Evolutionary conservation across 2,888 invertebrate genomes (phyloP).

Genomic region (Stenurella melanura): DNA sequence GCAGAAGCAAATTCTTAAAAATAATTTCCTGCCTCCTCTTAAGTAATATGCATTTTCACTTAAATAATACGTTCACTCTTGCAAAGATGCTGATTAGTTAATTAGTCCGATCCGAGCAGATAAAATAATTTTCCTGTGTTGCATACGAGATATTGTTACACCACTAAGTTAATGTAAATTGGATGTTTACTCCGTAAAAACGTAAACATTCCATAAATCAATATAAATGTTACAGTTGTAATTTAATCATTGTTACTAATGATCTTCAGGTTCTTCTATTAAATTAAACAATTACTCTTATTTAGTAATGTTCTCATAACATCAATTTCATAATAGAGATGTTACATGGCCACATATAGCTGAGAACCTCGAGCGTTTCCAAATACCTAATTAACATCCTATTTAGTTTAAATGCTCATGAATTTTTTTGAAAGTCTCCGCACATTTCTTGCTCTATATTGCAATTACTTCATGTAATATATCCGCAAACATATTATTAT

Average conservation of each 20-base stretch:
- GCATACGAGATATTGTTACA: constrained; percentile 17
- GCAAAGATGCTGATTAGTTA: not conserved
- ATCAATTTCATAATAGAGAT: constrained; percentile 51
- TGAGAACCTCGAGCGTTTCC: constrained; percentile 59
- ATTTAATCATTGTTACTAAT: constrained; percentile 39
- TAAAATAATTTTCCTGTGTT: constrained; percentile 19
- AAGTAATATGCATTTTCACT: constrained; percentile 1
- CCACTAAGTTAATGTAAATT: not conserved
- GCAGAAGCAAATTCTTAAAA: not conserved
- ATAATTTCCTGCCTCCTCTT: not conserved
- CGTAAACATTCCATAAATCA: constrained; percentile 21
- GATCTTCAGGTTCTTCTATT: constrained; percentile 46
- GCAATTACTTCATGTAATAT: not conserved
- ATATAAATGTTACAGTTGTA: constrained; percentile 22
- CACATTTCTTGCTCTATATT: constrained; percentile 14
- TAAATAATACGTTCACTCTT: constrained; percentile 8
- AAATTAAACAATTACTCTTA: constrained; percentile 50
- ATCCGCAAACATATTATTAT: not conserved
- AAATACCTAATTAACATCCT: constrained; percentile 60
- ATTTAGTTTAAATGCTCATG: constrained; percentile 48
- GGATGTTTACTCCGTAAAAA: constrained; percentile 21
- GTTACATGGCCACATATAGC: constrained; percentile 51
- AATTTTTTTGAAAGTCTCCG: constrained; percentile 42
- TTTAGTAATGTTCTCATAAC: constrained; percentile 53
- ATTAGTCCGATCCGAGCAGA: constrained; percentile 12